A percentile compares a stretch with the other conserved stretches of the same genome.
phyloP scores from a whole-genome alignment of 2,113 vertebrate genomes.

The Nipponia nippon region DNA sequence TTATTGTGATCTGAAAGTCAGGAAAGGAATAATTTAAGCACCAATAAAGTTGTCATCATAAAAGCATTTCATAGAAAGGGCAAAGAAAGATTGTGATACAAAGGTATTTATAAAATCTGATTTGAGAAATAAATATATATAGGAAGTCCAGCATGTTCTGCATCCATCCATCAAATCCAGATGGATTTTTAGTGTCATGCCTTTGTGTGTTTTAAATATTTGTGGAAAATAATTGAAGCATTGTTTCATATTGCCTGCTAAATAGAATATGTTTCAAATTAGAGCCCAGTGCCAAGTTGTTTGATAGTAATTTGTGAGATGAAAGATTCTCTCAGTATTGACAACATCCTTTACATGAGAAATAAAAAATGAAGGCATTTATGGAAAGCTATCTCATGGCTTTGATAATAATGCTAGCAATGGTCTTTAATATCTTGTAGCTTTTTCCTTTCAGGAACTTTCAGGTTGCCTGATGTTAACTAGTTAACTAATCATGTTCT shows the following conservation, averaged over 20 bases:
- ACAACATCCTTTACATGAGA: neutral
- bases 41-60: neutral
- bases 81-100: neutral
- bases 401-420: neutral
- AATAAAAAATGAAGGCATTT: neutral
- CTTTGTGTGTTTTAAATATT: neutral
- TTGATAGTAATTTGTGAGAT: neutral
- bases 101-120: neutral
- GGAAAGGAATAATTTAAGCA: neutral
- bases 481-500: neutral
- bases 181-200: neutral
- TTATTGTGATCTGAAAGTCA: conserved; percentile 4
- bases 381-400: neutral
- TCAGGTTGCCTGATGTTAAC: neutral
- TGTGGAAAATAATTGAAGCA: neutral
- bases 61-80: neutral
- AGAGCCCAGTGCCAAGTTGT: neutral
- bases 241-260: neutral
- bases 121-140: neutral
- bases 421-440: neutral
- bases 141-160: neutral
- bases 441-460: neutral
- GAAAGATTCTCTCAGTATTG: neutral
- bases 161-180: neutral
- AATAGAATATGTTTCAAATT: neutral